Base-by-base conservation (phyloP, 2,888 invertebrate species). In the Caenorhabditis sp. region DNA sequence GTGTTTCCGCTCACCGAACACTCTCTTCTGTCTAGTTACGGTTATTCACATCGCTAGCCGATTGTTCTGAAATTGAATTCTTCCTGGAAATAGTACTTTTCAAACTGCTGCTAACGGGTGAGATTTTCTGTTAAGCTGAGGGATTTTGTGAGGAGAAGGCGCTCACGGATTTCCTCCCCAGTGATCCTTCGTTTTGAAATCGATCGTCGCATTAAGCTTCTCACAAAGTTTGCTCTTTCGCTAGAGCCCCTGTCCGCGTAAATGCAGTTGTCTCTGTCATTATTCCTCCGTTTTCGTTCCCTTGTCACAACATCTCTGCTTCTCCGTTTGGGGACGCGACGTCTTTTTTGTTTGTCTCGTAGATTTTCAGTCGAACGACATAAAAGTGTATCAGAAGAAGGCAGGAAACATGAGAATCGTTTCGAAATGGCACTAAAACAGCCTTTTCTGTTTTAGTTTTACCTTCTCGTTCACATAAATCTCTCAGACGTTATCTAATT, bases 1-100 rank as follows among this genome's bases (percentile, higher is more conserved):
- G 37, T 37, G 63, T 65, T 65, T 65, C 65, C 55, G 65, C 65
- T 24, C 63, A 45, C 39, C 55, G 46, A 55, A 43, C 63, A 53
- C 20, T 59, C n/a, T 22, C 20, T 32, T 24, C 32, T 20, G 24
- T 9, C 35, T 22, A 45, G 45, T 35, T 45, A 62, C 62, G 62
- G 62, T 62, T 62, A 43, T 52, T 41, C 43, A 15, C 35, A 9
- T 5, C 30, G 13, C 11, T 35, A 13, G 9, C 9, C 35, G 35
- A 13, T 35, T 35, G 13, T 35, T 7, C 35, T 35, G 35, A 9
- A 35, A 7, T 13, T 35, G 35, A 35, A 9, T 35, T 35, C 35
- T 13, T 9, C 9, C 35, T 13, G 35, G 35, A 13, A 35, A 9
- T 35, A 35, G 11, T 35, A 2, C 35, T 7, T 9, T 9, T 30